These are phyloP conservation scores for Rhinogobio ventralis DNA, from an alignment of 2,797 vertebrate species.

Conservation along the genomic window DNA sequence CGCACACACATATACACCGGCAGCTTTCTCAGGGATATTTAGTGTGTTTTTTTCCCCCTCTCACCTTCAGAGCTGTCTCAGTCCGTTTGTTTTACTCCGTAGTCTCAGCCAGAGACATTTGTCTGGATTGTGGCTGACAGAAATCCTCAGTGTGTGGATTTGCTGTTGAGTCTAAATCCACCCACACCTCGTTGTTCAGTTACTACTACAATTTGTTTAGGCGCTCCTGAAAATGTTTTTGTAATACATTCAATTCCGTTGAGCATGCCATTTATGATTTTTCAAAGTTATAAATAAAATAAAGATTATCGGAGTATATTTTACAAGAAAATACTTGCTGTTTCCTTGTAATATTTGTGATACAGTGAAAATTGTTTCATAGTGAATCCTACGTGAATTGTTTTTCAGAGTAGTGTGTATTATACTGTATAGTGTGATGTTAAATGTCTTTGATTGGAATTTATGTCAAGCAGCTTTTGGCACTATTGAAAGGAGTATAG, in stretches of 20 bases:
- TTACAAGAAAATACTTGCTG: background rate
- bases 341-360: background rate
- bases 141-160: conserved; percentile 65
- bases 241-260: background rate
- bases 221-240: background rate
- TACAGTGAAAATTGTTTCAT: background rate
- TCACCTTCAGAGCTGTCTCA: conserved; percentile 73
- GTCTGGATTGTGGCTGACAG: conserved; percentile 73
- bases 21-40: conserved; percentile 6
- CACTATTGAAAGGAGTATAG: background rate
- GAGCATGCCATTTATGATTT: background rate
- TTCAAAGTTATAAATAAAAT: background rate
- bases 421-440: background rate
- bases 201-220: conserved; percentile 18
- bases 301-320: background rate
- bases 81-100: conserved; percentile 64
- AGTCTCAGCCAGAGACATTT: conserved; percentile 73
- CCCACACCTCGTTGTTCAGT: conserved; percentile 48
- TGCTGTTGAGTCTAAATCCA: conserved; percentile 69
- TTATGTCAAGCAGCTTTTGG: background rate
- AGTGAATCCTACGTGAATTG: background rate
- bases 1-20: background rate
- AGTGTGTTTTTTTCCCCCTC: conserved; percentile 43
- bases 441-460: background rate
- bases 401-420: background rate